Evolutionary conservation across 2,888 invertebrate genomes (phyloP).

Genomic region (Monoplex corrugatus): DNA sequence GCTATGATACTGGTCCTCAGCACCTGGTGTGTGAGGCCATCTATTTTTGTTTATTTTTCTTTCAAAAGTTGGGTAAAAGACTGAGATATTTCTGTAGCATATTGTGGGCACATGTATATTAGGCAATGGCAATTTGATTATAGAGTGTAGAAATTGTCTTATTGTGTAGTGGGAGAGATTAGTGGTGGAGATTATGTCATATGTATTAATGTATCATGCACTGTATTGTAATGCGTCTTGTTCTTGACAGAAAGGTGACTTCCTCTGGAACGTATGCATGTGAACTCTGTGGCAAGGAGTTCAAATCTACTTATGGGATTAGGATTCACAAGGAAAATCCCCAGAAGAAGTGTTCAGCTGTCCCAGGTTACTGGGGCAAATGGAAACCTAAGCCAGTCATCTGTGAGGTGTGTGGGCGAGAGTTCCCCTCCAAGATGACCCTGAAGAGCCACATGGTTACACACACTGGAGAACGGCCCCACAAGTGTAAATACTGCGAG

Average conservation of each 20-base stretch:
- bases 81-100: too few relatives aligned
- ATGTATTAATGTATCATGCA: too few relatives aligned
- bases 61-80: too few relatives aligned
- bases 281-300: slow-evolving; percentile 34
- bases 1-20: too few relatives aligned
- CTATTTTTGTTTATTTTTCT: too few relatives aligned
- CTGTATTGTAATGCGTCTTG: too few relatives aligned
- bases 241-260: slow-evolving; percentile 18
- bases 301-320: slow-evolving; percentile 27
- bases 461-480: slow-evolving; percentile 37
- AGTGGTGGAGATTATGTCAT: too few relatives aligned
- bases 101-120: too few relatives aligned
- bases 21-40: too few relatives aligned
- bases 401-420: slow-evolving; percentile 38
- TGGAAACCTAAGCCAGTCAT: slow-evolving; percentile 39
- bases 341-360: background rate
- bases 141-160: too few relatives aligned
- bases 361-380: background rate
- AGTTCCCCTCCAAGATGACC: slow-evolving; percentile 42
- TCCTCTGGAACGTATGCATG: slow-evolving; percentile 14
- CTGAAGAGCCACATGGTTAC: slow-evolving; percentile 47
- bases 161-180: too few relatives aligned
- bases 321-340: slow-evolving; percentile 28
- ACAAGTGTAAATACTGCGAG: slow-evolving; percentile 40
- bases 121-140: too few relatives aligned